A percentile compares a stretch with the other conserved stretches of the same genome.
Conservation (phyloP, 2,797 vertebrate genomes). For the Esox lucius region DNA sequence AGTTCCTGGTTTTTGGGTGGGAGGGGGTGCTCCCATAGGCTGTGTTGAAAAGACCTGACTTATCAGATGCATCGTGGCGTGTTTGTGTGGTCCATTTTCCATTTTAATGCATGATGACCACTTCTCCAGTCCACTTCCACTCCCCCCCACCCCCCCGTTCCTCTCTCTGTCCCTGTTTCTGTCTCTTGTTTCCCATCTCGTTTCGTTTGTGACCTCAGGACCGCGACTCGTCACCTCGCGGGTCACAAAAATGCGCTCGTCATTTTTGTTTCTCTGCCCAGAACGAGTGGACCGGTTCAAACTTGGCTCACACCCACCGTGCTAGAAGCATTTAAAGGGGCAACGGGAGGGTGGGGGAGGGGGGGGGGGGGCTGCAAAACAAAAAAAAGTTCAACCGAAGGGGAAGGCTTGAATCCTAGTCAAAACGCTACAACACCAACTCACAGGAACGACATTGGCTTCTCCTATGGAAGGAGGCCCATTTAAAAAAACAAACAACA, state of each 20-base stretch:
- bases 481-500: constrained; percentile 27
- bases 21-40: constrained; percentile 26
- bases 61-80: constrained; percentile 17
- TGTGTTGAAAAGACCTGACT: constrained; percentile 38
- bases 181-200: constrained; percentile 1
- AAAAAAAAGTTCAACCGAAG: background rate
- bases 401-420: constrained; percentile 1
- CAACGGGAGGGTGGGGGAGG: background rate
- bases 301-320: constrained; percentile 75
- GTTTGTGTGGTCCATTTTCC: constrained; percentile 3
- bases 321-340: constrained; percentile 29
- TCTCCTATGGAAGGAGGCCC: constrained; percentile 4
- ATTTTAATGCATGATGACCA: constrained; percentile 1
- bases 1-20: constrained; percentile 34
- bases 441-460: constrained; percentile 17
- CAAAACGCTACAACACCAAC: constrained; percentile 9
- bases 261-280: constrained; percentile 52
- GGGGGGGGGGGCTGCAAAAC: background rate
- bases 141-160: constrained; percentile 23
- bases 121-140: constrained; percentile 36
- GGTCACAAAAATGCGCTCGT: constrained; percentile 19
- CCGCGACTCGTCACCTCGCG: background rate
- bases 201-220: constrained; percentile 26
- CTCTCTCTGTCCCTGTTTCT: background rate
- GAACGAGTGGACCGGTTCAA: constrained; percentile 64